phyloP scores from a whole-genome alignment of 2,888 invertebrate species.

The Sympetrum striolatum region DNA sequence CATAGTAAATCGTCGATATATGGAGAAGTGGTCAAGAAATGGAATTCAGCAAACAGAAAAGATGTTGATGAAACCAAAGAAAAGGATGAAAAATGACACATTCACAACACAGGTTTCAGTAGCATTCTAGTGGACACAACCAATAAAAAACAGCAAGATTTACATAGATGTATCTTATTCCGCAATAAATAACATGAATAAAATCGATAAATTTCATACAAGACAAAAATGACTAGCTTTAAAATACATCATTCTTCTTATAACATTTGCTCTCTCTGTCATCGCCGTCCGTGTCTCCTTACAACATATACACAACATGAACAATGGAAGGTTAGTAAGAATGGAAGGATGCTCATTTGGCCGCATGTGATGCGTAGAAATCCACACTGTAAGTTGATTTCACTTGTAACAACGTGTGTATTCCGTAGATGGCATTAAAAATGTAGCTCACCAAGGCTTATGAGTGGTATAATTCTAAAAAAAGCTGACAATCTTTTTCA shows the following conservation, averaged over 20 bases:
- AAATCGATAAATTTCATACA: conserved; percentile 15
- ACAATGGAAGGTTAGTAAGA: conserved; percentile 28
- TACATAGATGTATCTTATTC: conserved; percentile 12
- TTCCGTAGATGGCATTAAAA: background rate
- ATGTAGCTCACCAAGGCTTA: too few relatives aligned
- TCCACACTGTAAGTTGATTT: background rate
- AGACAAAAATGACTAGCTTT: conserved; percentile 31
- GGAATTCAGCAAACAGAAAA: too few relatives aligned
- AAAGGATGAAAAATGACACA: too few relatives aligned
- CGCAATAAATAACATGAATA: conserved; percentile 19
- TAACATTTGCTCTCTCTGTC: background rate
- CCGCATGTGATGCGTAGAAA: background rate
- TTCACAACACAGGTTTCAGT: too few relatives aligned
- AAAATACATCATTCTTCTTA: conserved; percentile 18
- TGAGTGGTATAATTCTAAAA: too few relatives aligned
- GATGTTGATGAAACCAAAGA: too few relatives aligned
- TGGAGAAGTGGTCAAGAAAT: too few relatives aligned
- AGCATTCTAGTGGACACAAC: background rate
- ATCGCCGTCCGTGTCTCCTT: background rate
- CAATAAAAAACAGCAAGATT: background rate
- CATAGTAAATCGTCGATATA: too few relatives aligned
- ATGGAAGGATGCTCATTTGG: conserved; percentile 17
- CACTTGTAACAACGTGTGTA: background rate
- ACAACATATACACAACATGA: conserved; percentile 8
- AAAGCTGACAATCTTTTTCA: too few relatives aligned